A percentile compares a stretch with the other conserved stretches of the same genome.
These are phyloP conservation scores for Zele albiditarsus DNA, from an alignment of 2,888 invertebrate genomes.

Conservation along the genomic window DNA sequence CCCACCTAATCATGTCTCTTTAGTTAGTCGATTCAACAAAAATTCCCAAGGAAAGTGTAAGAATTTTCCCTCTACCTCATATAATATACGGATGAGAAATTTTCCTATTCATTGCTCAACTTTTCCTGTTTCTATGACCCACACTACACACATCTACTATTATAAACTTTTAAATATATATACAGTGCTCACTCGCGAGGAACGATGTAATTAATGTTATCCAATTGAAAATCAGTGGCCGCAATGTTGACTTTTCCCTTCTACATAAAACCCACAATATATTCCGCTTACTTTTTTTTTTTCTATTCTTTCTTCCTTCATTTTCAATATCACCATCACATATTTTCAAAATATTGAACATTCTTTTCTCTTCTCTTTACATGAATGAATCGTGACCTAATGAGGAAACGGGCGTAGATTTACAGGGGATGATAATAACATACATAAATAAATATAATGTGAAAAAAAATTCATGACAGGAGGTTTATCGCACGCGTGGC, in stretches of 20 bases:
- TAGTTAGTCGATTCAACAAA: background rate
- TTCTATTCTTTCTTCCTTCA: background rate
- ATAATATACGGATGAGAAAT: background rate
- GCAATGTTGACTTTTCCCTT: constrained; percentile 9
- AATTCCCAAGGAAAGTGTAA: background rate
- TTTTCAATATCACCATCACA: background rate
- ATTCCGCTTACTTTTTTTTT: background rate
- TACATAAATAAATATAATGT: constrained; percentile 21
- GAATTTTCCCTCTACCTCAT: background rate
- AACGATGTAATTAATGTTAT: constrained; percentile 33
- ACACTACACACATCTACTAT: constrained; percentile 5
- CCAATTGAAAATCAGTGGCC: constrained; percentile 32
- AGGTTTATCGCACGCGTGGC: constrained; percentile 49
- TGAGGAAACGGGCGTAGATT: background rate
- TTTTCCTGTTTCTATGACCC: constrained; percentile 18
- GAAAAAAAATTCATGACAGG: constrained; percentile 45
- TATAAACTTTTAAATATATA: background rate
- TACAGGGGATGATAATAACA: background rate
- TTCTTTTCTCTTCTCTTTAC: background rate
- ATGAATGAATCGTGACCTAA: background rate
- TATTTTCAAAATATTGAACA: background rate
- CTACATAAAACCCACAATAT: background rate
- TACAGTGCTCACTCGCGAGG: constrained; percentile 18
- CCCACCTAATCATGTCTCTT: background rate
- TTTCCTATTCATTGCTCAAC: constrained; percentile 7